phyloP scores from a whole-genome alignment of 2,797 vertebrate species.

The Oreochromis grahami region DNA sequence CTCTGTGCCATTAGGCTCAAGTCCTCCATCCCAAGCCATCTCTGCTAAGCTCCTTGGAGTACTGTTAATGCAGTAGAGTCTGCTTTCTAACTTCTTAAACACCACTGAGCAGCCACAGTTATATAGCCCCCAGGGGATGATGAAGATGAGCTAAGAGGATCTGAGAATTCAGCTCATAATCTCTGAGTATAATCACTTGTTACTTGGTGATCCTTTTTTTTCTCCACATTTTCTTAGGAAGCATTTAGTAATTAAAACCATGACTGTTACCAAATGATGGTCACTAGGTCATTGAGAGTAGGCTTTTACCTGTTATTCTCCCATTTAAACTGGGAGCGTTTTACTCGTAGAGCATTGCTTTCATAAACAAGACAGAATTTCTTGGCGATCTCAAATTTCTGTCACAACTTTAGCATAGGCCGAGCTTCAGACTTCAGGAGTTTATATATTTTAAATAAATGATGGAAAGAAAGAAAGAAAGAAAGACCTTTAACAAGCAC shows the following conservation, averaged over 20 bases:
- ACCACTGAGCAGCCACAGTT: constrained; percentile 16
- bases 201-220: not conserved
- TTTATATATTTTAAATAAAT: too few relatives aligned
- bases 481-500: too few relatives aligned
- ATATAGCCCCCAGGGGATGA: constrained; percentile 66
- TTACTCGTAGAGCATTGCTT: not conserved
- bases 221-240: not conserved
- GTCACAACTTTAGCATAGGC: not conserved
- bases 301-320: not conserved
- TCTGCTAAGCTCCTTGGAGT: not conserved
- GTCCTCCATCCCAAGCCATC: constrained; percentile 47
- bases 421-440: not conserved
- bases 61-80: not conserved
- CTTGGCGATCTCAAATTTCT: not conserved
- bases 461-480: not conserved
- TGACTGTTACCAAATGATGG: not conserved
- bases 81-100: not conserved
- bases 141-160: constrained; percentile 64
- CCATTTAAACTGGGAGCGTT: not conserved
- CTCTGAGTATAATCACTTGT: constrained; percentile 11
- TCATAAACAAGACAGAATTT: not conserved
- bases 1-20: constrained; percentile 77
- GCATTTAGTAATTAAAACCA: not conserved
- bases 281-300: not conserved
- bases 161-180: constrained; percentile 34